Conservation (phyloP, 2,113 vertebrate genomes). For the Colistium nudipinnis region DNA sequence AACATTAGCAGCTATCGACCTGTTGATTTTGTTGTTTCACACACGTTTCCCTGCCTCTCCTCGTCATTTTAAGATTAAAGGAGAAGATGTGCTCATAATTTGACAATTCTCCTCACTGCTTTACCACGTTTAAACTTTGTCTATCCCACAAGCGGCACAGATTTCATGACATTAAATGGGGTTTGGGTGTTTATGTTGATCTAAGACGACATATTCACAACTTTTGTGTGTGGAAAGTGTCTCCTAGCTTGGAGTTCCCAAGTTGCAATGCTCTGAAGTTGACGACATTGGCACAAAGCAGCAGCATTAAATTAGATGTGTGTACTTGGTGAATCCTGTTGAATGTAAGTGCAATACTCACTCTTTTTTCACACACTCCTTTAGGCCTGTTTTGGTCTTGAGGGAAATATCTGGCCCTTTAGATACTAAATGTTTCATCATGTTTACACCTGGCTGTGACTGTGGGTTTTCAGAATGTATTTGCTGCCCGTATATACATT, state of each 20-base stretch:
- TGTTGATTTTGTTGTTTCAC: slow-evolving; percentile 38
- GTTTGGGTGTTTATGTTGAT: neutral
- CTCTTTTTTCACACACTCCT: too few relatives aligned
- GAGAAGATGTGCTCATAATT: slow-evolving; percentile 41
- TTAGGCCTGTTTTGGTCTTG: too few relatives aligned
- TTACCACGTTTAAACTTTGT: neutral
- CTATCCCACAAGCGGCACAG: neutral
- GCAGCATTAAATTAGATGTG: neutral
- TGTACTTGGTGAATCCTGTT: neutral
- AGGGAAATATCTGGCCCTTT: neutral
- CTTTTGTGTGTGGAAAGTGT: neutral
- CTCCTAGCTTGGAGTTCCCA: neutral
- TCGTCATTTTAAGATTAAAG: slow-evolving; percentile 27
- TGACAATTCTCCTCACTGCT: slow-evolving; percentile 6
- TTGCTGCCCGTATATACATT: too few relatives aligned
- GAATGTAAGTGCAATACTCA: neutral
- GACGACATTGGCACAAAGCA: neutral
- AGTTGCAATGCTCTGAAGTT: neutral
- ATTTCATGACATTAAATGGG: neutral
- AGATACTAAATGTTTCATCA: neutral
- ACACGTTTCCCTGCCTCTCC: too few relatives aligned
- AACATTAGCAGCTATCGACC: slow-evolving; percentile 6
- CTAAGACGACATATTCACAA: neutral
- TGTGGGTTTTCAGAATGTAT: too few relatives aligned
- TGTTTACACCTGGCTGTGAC: neutral